A percentile compares a stretch with the other conserved stretches of the same genome.
Evolutionary conservation across 1,140 invertebrate species (phyloP).

Genomic region (Bombus huntii): DNA sequence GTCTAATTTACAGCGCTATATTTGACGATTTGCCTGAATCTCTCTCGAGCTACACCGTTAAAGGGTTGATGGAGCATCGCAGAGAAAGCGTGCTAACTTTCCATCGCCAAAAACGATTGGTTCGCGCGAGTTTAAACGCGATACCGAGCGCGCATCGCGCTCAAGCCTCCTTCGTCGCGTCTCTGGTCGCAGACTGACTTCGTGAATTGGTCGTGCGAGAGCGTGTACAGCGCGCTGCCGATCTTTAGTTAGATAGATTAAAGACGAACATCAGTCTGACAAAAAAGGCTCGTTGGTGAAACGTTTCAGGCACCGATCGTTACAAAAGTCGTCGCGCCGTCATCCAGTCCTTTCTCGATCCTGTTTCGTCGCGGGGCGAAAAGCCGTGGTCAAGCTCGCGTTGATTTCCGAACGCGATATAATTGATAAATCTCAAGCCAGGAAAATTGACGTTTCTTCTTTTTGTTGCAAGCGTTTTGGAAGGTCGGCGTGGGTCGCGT

Average conservation of each 20-base stretch:
- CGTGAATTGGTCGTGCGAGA: slow-evolving; percentile 23
- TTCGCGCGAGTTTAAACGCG: background rate
- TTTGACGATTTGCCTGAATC: too few species aligned
- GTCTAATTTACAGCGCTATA: too few species aligned
- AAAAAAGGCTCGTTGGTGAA: slow-evolving; percentile 45
- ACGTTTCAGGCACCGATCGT: slow-evolving; percentile 49
- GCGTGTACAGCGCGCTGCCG: background rate
- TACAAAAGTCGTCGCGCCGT: slow-evolving; percentile 3
- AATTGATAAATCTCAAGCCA: background rate
- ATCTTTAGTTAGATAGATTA: slow-evolving; percentile 23
- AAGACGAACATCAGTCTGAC: slow-evolving; percentile 40
- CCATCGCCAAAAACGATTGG: background rate
- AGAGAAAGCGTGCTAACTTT: too few species aligned
- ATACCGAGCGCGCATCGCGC: background rate
- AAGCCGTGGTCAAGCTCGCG: background rate
- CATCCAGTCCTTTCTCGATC: background rate
- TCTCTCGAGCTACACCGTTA: too few species aligned
- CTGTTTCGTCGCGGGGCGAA: background rate
- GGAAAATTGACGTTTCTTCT: background rate
- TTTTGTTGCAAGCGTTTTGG: background rate
- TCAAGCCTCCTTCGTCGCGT: slow-evolving; percentile 9
- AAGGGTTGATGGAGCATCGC: too few species aligned
- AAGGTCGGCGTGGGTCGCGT: background rate
- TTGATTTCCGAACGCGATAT: too few species aligned
- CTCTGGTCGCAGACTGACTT: slow-evolving; percentile 31